Conservation (phyloP, 2,113 vertebrate species). For the Kryptolebias marmoratus region DNA sequence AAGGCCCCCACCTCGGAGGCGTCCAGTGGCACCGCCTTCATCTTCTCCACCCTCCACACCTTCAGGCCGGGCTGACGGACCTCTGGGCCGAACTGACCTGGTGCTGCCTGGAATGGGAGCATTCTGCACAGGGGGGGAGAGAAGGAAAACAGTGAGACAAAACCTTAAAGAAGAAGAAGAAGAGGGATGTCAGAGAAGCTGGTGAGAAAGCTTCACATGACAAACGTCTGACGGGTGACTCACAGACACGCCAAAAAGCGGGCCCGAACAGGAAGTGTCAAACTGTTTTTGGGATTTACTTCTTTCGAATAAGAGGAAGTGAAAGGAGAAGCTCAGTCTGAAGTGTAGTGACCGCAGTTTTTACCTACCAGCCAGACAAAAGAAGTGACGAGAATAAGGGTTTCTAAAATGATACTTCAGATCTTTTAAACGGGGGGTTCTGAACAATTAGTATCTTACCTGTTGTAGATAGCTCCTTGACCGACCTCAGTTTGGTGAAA, state of each 20-base stretch:
- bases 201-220: neutral
- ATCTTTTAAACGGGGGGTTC: too few species aligned
- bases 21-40: conserved; percentile 82
- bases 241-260: neutral
- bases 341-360: neutral
- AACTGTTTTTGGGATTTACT: neutral
- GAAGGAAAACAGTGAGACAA: too few species aligned
- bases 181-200: neutral
- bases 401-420: too few species aligned
- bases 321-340: conserved; percentile 27
- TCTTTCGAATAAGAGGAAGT: conserved; percentile 16
- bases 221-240: neutral
- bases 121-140: conserved; percentile 63
- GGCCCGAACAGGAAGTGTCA: conserved; percentile 24
- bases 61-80: conserved; percentile 77
- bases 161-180: neutral
- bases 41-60: conserved; percentile 88
- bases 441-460: too few species aligned
- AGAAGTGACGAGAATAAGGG: neutral
- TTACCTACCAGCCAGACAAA: neutral
- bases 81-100: conserved; percentile 78
- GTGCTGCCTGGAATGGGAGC: conserved; percentile 72
- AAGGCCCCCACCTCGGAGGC: conserved; percentile 81
- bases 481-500: too few species aligned
- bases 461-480: too few species aligned